phyloP scores from a whole-genome alignment of 2,888 invertebrate species.

The Scaeva pyrastri region DNA sequence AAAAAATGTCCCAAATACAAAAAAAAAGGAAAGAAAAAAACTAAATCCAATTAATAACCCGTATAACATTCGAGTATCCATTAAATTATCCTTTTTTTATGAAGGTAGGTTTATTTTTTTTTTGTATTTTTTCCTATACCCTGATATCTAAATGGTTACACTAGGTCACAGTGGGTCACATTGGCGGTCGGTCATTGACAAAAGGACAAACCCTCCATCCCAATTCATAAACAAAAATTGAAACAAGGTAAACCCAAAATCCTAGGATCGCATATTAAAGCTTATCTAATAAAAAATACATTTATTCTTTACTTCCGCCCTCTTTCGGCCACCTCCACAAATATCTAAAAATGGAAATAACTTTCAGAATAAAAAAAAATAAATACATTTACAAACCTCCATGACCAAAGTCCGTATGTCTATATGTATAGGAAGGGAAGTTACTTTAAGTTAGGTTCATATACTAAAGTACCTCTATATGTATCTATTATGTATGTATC shows the following conservation, averaged over 20 bases:
- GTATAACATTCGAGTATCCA: neutral
- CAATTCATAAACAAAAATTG: neutral
- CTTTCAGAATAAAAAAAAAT: slow-evolving; percentile 22
- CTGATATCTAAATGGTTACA: slow-evolving; percentile 13
- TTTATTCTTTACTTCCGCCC: slow-evolving; percentile 43
- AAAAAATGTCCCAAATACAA: neutral
- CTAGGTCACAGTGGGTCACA: slow-evolving; percentile 12
- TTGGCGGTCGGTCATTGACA: slow-evolving; percentile 16
- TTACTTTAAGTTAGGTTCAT: slow-evolving; percentile 3
- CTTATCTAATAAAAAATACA: slow-evolving; percentile 68
- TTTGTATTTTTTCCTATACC: neutral
- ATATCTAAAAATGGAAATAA: slow-evolving; percentile 34
- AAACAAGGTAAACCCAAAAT: slow-evolving; percentile 3
- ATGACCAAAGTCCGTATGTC: neutral
- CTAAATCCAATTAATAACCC: slow-evolving; percentile 62
- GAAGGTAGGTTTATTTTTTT: slow-evolving; percentile 2
- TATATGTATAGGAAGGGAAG: neutral
- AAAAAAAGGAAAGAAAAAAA: neutral
- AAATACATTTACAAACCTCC: neutral
- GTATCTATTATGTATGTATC: neutral
- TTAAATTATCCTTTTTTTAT: slow-evolving; percentile 32
- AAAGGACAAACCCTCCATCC: slow-evolving; percentile 16
- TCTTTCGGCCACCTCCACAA: slow-evolving; percentile 10
- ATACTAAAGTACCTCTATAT: neutral
- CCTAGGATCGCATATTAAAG: slow-evolving; percentile 38